phyloP scores from a whole-genome alignment of 2,797 vertebrate genomes.

The Cuculus canorus region DNA sequence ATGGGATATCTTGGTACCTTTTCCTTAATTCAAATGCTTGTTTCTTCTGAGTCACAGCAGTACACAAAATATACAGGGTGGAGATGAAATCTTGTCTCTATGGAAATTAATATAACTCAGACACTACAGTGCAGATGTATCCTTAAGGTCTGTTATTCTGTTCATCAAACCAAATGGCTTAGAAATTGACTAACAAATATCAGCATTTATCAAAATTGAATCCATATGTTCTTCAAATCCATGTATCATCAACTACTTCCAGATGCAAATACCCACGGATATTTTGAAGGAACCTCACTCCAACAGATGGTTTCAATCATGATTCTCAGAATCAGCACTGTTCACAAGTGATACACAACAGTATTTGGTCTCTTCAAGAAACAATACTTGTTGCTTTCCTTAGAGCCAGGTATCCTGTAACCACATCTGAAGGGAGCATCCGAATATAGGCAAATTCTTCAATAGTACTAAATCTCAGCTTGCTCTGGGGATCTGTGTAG shows the following conservation, averaged over 20 bases:
- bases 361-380: slow-evolving; percentile 77
- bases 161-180: slow-evolving; percentile 58
- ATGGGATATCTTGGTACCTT: neutral
- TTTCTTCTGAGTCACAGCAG: neutral
- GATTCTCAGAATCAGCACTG: neutral
- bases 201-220: slow-evolving; percentile 50
- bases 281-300: slow-evolving; percentile 13
- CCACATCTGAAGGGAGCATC: slow-evolving; percentile 93
- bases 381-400: slow-evolving; percentile 95
- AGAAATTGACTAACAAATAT: slow-evolving; percentile 55
- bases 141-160: neutral
- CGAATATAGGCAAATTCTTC: slow-evolving; percentile 97
- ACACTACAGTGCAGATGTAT: neutral
- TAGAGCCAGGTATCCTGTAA: slow-evolving; percentile 92
- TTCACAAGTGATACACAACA: rapidly evolving
- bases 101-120: neutral
- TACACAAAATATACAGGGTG: neutral
- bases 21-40: neutral
- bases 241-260: slow-evolving; percentile 52
- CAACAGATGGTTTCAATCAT: neutral
- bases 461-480: slow-evolving; percentile 90
- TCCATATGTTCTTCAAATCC: slow-evolving; percentile 57
- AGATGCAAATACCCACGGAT: slow-evolving; percentile 48
- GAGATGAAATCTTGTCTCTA: neutral
- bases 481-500: slow-evolving; percentile 98